phyloP scores from a whole-genome alignment of 2,113 vertebrate species.

The Mugil cephalus region DNA sequence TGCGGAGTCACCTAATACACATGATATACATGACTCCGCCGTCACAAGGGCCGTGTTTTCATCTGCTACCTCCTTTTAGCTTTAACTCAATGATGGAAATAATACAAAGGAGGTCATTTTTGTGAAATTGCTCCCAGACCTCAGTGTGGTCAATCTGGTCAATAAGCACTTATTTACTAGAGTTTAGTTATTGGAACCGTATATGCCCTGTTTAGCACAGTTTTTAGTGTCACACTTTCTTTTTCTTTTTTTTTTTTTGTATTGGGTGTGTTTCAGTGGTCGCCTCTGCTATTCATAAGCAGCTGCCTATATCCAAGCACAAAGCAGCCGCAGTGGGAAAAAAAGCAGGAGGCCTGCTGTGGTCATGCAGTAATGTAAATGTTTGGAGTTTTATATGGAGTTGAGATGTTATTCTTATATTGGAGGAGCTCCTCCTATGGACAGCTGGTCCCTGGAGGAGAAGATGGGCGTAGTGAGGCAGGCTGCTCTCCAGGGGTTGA shows the following conservation, averaged over 20 bases:
- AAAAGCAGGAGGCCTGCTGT: conserved; percentile 68
- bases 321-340: conserved; percentile 73
- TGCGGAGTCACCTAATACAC: conserved; percentile 42
- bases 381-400: conserved; percentile 83
- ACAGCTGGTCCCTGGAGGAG: conserved; percentile 73
- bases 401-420: conserved; percentile 80
- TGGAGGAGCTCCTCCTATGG: conserved; percentile 74
- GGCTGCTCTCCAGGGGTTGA: conserved; percentile 54
- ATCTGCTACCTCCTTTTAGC: conserved; percentile 41
- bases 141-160: conserved; percentile 37
- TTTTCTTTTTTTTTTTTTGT: conserved; percentile 38
- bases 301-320: conserved; percentile 73
- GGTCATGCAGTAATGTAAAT: conserved; percentile 83
- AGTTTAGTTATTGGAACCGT: conserved; percentile 44
- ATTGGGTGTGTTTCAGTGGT: conserved; percentile 82
- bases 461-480: conserved; percentile 50
- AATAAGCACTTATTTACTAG: conserved; percentile 55
- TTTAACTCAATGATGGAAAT: conserved; percentile 59
- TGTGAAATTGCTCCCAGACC: conserved; percentile 36
- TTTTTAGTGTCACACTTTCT: conserved; percentile 47
- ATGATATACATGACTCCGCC: conserved; percentile 27
- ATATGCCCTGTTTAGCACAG: conserved; percentile 51
- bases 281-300: conserved; percentile 77
- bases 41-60: conserved; percentile 57
- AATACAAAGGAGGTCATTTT: conserved; percentile 55